Evolutionary conservation across 2,113 vertebrate species (phyloP).

Genomic region (Mandrillus leucophaeus): DNA sequence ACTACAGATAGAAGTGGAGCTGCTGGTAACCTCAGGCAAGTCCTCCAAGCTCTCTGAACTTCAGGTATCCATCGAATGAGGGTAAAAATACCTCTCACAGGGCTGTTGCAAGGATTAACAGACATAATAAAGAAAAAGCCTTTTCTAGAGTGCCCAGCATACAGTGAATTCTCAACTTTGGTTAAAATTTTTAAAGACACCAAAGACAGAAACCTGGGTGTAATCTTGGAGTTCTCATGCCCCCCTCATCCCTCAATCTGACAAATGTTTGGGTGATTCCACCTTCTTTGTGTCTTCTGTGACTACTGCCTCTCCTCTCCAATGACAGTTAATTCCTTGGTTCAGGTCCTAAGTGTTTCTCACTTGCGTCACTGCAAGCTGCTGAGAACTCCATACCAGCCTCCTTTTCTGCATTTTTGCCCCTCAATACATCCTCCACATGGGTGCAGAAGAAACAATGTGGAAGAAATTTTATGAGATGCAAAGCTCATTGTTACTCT

Average conservation of each 20-base stretch:
- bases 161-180: background rate
- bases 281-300: background rate
- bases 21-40: background rate
- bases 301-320: background rate
- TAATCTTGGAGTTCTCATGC: background rate
- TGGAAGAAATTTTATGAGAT: background rate
- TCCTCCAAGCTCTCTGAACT: background rate
- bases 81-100: background rate
- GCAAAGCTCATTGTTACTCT: background rate
- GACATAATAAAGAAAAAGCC: background rate
- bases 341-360: background rate
- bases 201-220: background rate
- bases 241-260: background rate
- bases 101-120: background rate
- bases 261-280: background rate
- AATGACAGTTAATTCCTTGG: background rate
- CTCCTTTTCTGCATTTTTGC: background rate
- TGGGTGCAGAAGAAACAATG: background rate
- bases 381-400: background rate
- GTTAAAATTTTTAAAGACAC: background rate
- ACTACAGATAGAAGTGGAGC: background rate
- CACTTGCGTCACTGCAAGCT: background rate
- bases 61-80: background rate
- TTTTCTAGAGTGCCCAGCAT: background rate
- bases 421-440: background rate